Percentiles rank a stretch among this genome's conserved stretches.
phyloP scores from a whole-genome alignment of 2,113 vertebrate genomes.

The Hippocampus zosterae region DNA sequence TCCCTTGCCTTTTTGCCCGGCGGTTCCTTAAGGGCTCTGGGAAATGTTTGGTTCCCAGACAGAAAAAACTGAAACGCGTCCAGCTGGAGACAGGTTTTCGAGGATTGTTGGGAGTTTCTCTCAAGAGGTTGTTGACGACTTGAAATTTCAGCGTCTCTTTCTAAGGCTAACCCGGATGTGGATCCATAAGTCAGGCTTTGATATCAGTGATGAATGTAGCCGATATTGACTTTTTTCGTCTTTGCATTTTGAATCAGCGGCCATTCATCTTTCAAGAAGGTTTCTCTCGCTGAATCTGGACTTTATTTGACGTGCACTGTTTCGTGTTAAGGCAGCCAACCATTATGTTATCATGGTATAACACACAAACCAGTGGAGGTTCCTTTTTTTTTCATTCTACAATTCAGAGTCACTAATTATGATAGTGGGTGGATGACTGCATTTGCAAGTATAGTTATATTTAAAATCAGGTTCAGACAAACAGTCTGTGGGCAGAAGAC shows the following conservation, averaged over 20 bases:
- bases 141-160: conserved; percentile 1
- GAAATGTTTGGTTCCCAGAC: conserved; percentile 72
- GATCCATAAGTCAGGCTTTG: conserved; percentile 17
- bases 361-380: conserved; percentile 47
- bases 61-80: conserved; percentile 18
- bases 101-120: conserved; percentile 14
- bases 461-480: conserved; percentile 45
- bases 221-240: conserved; percentile 25
- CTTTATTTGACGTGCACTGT: conserved; percentile 39
- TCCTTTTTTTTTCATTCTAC: conserved; percentile 31
- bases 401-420: conserved; percentile 54
- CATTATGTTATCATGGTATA: conserved; percentile 42
- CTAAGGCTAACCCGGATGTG: conserved; percentile 16
- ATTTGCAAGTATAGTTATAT: conserved; percentile 50
- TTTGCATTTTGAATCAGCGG: conserved; percentile 28
- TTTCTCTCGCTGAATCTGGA: conserved; percentile 49
- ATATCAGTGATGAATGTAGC: conserved; percentile 45
- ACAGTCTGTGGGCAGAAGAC: conserved; percentile 19
- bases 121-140: conserved; percentile 5
- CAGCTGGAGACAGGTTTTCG: conserved; percentile 29
- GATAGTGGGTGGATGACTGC: conserved; percentile 45
- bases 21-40: conserved; percentile 47
- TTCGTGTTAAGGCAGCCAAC: conserved; percentile 33
- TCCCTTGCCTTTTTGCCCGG: conserved; percentile 22
- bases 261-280: conserved; percentile 47